A percentile compares a stretch with the other conserved stretches of the same genome.
phyloP scores from a whole-genome alignment of 1,140 invertebrate species.

The Eumeta japonica region DNA sequence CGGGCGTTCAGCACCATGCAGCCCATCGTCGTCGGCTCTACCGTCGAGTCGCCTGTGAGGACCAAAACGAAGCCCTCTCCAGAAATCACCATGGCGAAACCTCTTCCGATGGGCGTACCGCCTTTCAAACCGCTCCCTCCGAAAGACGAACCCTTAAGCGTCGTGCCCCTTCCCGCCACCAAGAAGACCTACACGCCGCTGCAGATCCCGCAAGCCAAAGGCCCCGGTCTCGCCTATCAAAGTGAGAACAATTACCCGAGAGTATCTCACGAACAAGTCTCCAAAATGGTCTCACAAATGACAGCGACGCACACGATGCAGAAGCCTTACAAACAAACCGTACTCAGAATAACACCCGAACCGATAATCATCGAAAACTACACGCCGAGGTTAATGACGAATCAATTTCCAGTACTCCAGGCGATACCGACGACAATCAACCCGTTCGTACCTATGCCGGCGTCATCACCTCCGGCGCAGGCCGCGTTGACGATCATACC shows the following conservation, averaged over 20 bases:
- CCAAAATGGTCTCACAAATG: slow-evolving; percentile 49
- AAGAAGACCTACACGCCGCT: slow-evolving; percentile 35
- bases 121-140: slow-evolving; percentile 75
- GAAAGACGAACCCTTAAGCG: slow-evolving; percentile 54
- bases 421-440: slow-evolving; percentile 57
- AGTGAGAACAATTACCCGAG: slow-evolving; percentile 47
- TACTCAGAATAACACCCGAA: slow-evolving; percentile 36
- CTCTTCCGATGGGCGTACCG: slow-evolving; percentile 62
- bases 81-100: slow-evolving; percentile 54
- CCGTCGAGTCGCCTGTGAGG: slow-evolving; percentile 16
- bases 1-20: slow-evolving; percentile 37
- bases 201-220: slow-evolving; percentile 31
- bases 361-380: slow-evolving; percentile 31
- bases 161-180: slow-evolving; percentile 39
- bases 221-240: slow-evolving; percentile 33
- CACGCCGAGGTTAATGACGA: slow-evolving; percentile 21
- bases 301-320: slow-evolving; percentile 32
- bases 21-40: slow-evolving; percentile 28
- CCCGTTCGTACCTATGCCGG: slow-evolving; percentile 43
- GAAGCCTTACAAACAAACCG: not conserved
- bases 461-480: slow-evolving; percentile 40
- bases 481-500: slow-evolving; percentile 40
- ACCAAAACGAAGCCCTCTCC: slow-evolving; percentile 21
- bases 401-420: slow-evolving; percentile 43
- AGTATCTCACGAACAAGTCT: slow-evolving; percentile 36